Conservation (phyloP, 2,888 invertebrate species). For the Artemia sp. region DNA sequence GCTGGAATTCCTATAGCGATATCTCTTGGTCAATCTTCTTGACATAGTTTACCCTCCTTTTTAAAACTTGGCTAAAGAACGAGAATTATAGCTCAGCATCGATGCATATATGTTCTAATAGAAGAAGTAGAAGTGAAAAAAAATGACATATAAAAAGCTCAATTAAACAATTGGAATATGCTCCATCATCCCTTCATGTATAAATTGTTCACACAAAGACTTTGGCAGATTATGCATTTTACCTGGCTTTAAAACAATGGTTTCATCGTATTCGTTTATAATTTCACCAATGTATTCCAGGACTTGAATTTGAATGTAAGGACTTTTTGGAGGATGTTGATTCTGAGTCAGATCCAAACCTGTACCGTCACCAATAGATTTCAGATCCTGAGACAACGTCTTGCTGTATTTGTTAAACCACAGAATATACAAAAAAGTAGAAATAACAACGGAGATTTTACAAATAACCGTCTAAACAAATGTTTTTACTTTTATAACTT, state of each 20-base stretch:
- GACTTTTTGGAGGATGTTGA: constrained; percentile 36
- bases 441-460: neutral
- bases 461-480: too few species aligned
- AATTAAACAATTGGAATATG: neutral
- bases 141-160: neutral
- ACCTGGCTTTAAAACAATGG: constrained; percentile 9
- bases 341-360: constrained; percentile 35
- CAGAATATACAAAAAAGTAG: neutral
- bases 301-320: constrained; percentile 35
- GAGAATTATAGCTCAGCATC: too few species aligned
- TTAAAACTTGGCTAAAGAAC: too few species aligned
- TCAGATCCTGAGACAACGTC: constrained; percentile 35
- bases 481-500: too few species aligned
- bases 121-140: too few species aligned
- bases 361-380: constrained; percentile 32
- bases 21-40: too few species aligned
- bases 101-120: too few species aligned
- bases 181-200: constrained; percentile 9
- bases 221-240: neutral
- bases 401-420: constrained; percentile 15
- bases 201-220: constrained; percentile 1
- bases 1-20: too few species aligned
- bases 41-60: too few species aligned
- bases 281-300: constrained; percentile 2
- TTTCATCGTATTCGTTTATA: constrained; percentile 7